Evolutionary conservation across 2,888 invertebrate genomes (phyloP), one percentile per base, ranked within the genome.

Genomic region (Tenthredo amoena): DNA sequence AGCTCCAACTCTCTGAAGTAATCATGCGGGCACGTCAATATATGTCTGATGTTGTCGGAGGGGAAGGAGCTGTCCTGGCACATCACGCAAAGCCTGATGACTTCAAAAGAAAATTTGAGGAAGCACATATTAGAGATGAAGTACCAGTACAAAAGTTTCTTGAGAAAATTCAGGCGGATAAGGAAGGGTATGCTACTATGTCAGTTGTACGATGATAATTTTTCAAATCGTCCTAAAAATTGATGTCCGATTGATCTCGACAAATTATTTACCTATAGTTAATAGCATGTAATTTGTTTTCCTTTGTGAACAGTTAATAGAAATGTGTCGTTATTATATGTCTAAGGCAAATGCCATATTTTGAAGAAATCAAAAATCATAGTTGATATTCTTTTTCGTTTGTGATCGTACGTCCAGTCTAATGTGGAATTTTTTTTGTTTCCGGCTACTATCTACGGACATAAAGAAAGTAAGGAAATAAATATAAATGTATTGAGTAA

Each of bases 1-100:
- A 99, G 99, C 96, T 99, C 88, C 99, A 99, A 96, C 94, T 99
- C 88, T 99, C 99, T 9, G 99, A 99, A 94, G 99, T 99, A 90
- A 98, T 99, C 90, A 98, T 98, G 96, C 96, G 98, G 90, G 98
- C 99, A 65, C 97, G 99, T 90, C 96, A 97, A 94, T 99, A 99
- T 94, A 99, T 99, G 96, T 96, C 97, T 89, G 97, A 98, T 91
- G 96, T 99, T 81, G 97, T 97, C 37, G 98, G 98, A 81, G 97
- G 97, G 10, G 96, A 96, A 87, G 98, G 98, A 90, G 98, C 98
- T 91, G 98, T 98, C 81, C 95, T 98, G 88, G 96, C 97, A 2
- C 98, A 98, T 93, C 97, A 98, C 94, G 96, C 97, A 90, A 97
- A 97, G 89, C 97, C 97, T 86, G 97, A 98, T 93, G 97, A 98